phyloP scores from a whole-genome alignment of 2,888 invertebrate genomes.

The Ennomos quercinarius region DNA sequence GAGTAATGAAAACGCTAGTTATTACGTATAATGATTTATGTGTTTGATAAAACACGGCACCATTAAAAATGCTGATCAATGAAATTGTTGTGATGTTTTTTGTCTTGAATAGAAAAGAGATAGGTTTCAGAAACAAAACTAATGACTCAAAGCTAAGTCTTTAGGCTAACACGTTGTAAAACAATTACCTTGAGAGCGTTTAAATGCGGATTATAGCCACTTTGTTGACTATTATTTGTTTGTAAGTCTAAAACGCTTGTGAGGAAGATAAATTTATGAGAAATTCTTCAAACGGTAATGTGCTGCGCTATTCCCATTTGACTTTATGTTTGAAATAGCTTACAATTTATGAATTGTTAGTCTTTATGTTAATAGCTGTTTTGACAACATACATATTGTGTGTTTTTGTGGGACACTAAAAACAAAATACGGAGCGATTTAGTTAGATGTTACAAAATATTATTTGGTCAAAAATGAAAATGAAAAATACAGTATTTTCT shows the following conservation, averaged over 20 bases:
- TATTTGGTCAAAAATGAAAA: no score
- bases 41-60: no score
- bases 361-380: constrained; percentile 13
- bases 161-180: constrained; percentile 1
- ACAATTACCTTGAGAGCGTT: constrained; percentile 7
- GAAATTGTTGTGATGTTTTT: no score
- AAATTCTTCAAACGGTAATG: constrained; percentile 42
- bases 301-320: constrained; percentile 25
- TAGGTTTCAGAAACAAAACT: no score
- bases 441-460: no score
- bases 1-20: no score
- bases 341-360: constrained; percentile 21
- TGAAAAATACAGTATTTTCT: no score
- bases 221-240: constrained; percentile 44
- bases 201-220: constrained; percentile 34
- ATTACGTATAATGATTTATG: no score
- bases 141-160: not conserved
- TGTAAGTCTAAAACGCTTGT: constrained; percentile 42
- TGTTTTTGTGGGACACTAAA: no score
- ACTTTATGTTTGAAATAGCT: constrained; percentile 24
- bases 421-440: no score
- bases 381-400: constrained; percentile 15
- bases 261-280: constrained; percentile 48
- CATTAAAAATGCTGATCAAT: no score
- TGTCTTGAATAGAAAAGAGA: no score